Percentiles rank a stretch among this genome's conserved stretches.
phyloP scores from a whole-genome alignment of 2,888 invertebrate genomes.

The Drosophila maculinotata region DNA sequence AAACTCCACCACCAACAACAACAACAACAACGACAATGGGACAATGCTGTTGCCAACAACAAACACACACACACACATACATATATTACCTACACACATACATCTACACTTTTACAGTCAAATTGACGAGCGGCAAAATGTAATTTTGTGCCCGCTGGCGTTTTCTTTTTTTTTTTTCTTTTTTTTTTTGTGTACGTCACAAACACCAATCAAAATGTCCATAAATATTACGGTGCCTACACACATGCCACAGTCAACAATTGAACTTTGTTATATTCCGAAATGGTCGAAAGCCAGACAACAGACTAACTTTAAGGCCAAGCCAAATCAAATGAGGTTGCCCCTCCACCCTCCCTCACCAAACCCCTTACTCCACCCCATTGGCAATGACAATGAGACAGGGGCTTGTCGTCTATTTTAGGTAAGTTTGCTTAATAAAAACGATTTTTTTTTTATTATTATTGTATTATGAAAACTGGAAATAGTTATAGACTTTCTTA shows the following conservation, averaged over 20 bases:
- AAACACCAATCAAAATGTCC: constrained; percentile 74
- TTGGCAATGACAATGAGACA: constrained; percentile 5
- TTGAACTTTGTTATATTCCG: constrained; percentile 51
- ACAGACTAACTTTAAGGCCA: no score
- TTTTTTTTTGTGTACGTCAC: constrained; percentile 33
- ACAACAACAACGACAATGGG: constrained; percentile 43
- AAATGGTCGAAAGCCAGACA: constrained; percentile 28
- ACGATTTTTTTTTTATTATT: no score
- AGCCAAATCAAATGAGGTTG: constrained; percentile 1
- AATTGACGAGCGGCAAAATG: constrained; percentile 60
- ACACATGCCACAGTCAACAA: constrained; percentile 49
- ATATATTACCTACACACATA: constrained; percentile 9
- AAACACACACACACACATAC: constrained; percentile 15
- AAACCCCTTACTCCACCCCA: no score
- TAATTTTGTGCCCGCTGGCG: constrained; percentile 62
- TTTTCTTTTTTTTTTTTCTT: constrained; percentile 5
- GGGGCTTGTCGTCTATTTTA: constrained; percentile 4
- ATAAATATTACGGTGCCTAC: constrained; percentile 70
- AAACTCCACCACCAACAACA: constrained; percentile 16
- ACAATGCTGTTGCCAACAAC: constrained; percentile 13
- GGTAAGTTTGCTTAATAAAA: constrained; percentile 4
- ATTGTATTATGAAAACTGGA: no score
- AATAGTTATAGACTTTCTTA: no score
- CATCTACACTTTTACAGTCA: constrained; percentile 23
- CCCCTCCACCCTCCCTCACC: constrained; percentile 1